These are phyloP conservation scores for Ischnus inquisitorius DNA, from an alignment of 2,888 invertebrate species.

Conservation along the genomic window DNA sequence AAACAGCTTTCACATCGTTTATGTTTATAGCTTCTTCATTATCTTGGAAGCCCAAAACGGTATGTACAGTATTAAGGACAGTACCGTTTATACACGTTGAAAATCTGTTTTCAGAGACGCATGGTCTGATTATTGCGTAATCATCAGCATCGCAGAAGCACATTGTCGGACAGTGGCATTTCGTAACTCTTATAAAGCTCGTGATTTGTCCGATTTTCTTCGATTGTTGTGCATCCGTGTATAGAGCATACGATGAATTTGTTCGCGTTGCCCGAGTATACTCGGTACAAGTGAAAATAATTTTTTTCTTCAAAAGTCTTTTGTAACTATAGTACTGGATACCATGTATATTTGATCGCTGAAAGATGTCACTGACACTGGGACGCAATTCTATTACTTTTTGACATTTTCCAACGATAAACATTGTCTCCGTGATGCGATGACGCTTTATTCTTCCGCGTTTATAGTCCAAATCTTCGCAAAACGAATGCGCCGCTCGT, in stretches of 20 bases:
- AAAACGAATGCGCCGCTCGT: slow-evolving; percentile 26
- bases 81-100: slow-evolving; percentile 1
- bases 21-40: neutral
- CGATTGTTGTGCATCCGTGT: neutral
- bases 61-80: neutral
- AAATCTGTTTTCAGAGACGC: slow-evolving; percentile 1
- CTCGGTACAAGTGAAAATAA: slow-evolving; percentile 9
- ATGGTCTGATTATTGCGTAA: slow-evolving; percentile 23
- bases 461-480: slow-evolving; percentile 25
- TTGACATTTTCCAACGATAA: slow-evolving; percentile 8
- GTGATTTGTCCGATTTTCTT: slow-evolving; percentile 9
- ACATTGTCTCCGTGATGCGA: neutral
- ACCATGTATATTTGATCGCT: neutral
- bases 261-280: slow-evolving; percentile 1
- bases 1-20: neutral
- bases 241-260: slow-evolving; percentile 16
- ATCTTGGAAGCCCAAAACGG: neutral
- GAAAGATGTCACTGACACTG: neutral
- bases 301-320: slow-evolving; percentile 23
- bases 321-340: neutral
- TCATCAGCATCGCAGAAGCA: slow-evolving; percentile 23
- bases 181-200: slow-evolving; percentile 13
- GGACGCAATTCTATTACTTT: neutral
- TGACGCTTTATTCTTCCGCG: slow-evolving; percentile 24
- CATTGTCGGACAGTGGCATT: slow-evolving; percentile 3